phyloP scores from a whole-genome alignment of 1,140 invertebrate species.

The Hypothenemus hampei region DNA sequence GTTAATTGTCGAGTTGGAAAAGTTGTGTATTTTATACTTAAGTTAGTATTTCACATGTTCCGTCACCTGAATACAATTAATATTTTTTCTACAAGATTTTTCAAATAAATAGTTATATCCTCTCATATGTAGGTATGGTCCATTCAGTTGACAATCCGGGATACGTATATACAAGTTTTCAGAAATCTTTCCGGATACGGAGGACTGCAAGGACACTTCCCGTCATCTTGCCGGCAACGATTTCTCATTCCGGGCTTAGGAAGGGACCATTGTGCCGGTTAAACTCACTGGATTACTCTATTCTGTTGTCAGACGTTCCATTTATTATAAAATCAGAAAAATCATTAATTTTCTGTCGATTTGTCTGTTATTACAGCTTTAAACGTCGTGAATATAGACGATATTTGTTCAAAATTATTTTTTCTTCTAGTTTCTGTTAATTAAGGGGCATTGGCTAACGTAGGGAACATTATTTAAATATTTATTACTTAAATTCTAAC shows the following conservation, averaged over 20 bases:
- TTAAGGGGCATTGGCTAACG: too few species aligned
- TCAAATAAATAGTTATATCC: too few species aligned
- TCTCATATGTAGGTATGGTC: too few species aligned
- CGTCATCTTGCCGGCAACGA: conserved; percentile 12
- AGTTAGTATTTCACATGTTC: too few species aligned
- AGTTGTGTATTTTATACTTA: too few species aligned
- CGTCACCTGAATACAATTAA: too few species aligned
- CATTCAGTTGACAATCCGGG: background rate
- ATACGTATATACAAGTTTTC: background rate
- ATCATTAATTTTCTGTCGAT: conserved; percentile 24
- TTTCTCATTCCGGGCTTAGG: conserved; percentile 12
- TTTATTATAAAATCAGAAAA: conserved; percentile 23
- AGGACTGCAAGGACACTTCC: conserved; percentile 11
- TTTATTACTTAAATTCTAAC: too few species aligned
- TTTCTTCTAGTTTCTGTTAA: too few species aligned
- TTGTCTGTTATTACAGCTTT: conserved; percentile 21
- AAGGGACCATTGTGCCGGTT: conserved; percentile 22
- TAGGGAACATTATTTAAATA: too few species aligned
- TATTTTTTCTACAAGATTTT: too few species aligned
- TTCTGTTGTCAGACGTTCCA: conserved; percentile 18
- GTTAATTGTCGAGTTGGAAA: too few species aligned
- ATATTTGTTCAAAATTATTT: background rate
- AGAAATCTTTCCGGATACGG: conserved; percentile 3
- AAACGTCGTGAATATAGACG: conserved; percentile 3
- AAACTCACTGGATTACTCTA: conserved; percentile 22